phyloP scores from a whole-genome alignment of 2,797 vertebrate genomes.

The Melopsittacus undulatus region DNA sequence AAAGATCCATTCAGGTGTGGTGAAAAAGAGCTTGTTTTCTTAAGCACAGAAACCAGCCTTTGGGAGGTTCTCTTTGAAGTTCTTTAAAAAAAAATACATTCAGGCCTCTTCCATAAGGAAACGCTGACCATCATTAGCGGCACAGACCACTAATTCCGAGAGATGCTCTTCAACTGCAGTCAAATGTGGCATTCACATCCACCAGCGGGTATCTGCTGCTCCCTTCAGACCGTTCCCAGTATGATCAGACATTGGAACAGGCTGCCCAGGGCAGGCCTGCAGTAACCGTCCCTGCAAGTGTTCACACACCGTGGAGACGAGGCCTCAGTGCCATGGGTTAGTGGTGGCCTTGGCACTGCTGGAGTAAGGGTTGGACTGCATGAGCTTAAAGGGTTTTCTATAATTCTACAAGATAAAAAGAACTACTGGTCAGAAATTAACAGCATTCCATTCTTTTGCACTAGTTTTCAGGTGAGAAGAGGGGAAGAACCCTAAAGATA shows the following conservation, averaged over 20 bases:
- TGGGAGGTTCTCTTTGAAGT: neutral
- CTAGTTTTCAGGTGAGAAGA: neutral
- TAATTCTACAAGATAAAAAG: neutral
- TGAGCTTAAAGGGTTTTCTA: neutral
- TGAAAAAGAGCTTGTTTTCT: neutral
- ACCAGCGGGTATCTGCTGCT: constrained; percentile 2
- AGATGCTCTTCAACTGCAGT: neutral
- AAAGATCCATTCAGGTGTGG: neutral
- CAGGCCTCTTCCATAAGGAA: neutral
- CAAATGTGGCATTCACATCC: rapidly evolving
- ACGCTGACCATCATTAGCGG: neutral
- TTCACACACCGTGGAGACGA: neutral
- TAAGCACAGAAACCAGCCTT: neutral
- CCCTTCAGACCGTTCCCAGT: constrained; percentile 2
- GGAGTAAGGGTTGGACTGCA: neutral
- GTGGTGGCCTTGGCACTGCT: neutral
- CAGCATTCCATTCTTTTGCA: neutral
- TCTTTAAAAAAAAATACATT: neutral
- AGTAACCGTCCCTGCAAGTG: neutral
- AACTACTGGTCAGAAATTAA: neutral
- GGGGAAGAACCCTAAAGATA: neutral
- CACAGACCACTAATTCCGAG: neutral
- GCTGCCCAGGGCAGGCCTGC: neutral
- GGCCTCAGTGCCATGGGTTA: neutral
- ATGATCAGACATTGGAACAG: neutral